These are phyloP conservation scores for Harpalus rubripes DNA, from an alignment of 2,888 invertebrate genomes.

Conservation along the genomic window DNA sequence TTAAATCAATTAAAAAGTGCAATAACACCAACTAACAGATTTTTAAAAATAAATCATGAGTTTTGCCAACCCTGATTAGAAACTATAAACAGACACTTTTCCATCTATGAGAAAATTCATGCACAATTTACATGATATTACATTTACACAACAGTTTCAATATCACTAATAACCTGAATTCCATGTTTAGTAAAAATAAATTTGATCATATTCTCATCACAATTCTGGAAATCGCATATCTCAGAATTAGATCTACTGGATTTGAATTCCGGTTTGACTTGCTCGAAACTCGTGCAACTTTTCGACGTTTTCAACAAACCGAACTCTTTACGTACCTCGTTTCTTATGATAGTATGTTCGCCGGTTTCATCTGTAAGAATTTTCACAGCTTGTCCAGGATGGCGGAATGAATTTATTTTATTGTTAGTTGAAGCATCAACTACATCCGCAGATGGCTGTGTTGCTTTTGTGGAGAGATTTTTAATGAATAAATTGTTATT, in stretches of 20 bases:
- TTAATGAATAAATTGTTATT: slow-evolving; percentile 75
- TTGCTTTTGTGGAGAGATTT: slow-evolving; percentile 54
- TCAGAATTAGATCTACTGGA: slow-evolving; percentile 74
- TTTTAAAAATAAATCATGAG: no score
- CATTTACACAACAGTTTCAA: slow-evolving; percentile 84
- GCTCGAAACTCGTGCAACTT: slow-evolving; percentile 75
- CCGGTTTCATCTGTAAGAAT: slow-evolving; percentile 80
- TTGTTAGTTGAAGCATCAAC: slow-evolving; percentile 72
- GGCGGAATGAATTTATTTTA: slow-evolving; percentile 74
- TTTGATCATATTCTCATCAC: slow-evolving; percentile 80
- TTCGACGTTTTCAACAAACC: slow-evolving; percentile 74
- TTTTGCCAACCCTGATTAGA: no score
- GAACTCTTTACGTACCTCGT: slow-evolving; percentile 72
- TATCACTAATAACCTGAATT: slow-evolving; percentile 88
- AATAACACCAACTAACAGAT: no score
- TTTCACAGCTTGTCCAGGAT: slow-evolving; percentile 88
- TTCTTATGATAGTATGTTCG: slow-evolving; percentile 75
- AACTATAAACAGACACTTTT: slow-evolving; percentile 13
- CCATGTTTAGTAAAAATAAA: slow-evolving; percentile 88
- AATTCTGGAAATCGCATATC: slow-evolving; percentile 78
- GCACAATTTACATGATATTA: slow-evolving; percentile 22
- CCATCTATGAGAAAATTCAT: slow-evolving; percentile 39
- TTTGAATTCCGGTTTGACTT: slow-evolving; percentile 70
- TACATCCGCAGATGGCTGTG: slow-evolving; percentile 63
- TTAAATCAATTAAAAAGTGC: no score